Conservation (phyloP, 2,888 invertebrate species). For the Drosophila affinis region DNA sequence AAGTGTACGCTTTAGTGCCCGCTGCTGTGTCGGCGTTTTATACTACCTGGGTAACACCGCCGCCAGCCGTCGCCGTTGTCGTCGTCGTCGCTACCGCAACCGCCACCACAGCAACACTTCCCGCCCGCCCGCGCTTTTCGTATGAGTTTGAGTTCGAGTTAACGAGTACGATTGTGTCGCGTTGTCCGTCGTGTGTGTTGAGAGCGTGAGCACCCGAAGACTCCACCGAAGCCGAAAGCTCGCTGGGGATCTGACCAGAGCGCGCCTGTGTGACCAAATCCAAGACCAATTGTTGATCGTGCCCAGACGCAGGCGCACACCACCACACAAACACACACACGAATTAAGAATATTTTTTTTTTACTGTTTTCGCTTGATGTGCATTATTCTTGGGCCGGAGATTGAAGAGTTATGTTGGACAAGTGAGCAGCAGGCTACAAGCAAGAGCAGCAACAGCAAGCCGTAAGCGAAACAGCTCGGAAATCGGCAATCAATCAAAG, state of each 20-base stretch:
- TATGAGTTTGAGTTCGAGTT: constrained; percentile 7
- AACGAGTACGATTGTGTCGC: constrained; percentile 1
- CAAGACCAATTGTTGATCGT: constrained; percentile 6
- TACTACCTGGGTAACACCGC: constrained; percentile 43
- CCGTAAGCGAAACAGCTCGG: constrained; percentile 4
- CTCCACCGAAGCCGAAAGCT: constrained; percentile 21
- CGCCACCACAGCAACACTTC: background rate
- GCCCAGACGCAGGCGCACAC: constrained; percentile 11
- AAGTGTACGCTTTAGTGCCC: constrained; percentile 80
- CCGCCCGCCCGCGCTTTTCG: constrained; percentile 19
- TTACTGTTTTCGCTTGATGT: constrained; percentile 51
- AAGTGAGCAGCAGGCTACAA: constrained; percentile 58
- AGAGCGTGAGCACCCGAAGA: constrained; percentile 27
- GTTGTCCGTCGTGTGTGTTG: constrained; percentile 26
- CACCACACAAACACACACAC: background rate
- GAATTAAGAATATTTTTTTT: constrained; percentile 23
- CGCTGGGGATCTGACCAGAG: constrained; percentile 21
- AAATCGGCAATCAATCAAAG: background rate
- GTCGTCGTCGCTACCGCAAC: background rate
- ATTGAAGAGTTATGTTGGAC: constrained; percentile 71
- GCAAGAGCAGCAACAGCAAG: constrained; percentile 1
- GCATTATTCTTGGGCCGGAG: constrained; percentile 57
- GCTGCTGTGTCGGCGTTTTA: constrained; percentile 78
- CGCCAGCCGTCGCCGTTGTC: constrained; percentile 15
- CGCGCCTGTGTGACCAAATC: constrained; percentile 14